Base-by-base conservation (phyloP, 2,113 vertebrate genomes). In the Spermophilus dauricus region DNA sequence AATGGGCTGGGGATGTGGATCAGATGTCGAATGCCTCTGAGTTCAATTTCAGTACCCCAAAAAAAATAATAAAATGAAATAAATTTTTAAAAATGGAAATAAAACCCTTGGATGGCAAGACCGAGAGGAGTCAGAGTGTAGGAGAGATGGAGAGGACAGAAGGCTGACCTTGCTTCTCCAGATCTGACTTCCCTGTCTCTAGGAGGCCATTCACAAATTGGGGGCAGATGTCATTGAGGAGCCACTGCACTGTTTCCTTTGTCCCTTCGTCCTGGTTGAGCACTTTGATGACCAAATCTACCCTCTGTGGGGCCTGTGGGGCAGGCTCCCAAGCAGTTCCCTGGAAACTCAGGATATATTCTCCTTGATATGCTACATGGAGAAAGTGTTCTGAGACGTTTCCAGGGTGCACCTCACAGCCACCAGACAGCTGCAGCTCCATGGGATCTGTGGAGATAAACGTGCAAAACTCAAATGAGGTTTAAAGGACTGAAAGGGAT, bases 141-240 rank as follows among this genome's bases (percentile, higher is more conserved):
- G 9, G 16, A 2, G 1, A 4, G 3, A 2, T 28, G 4, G 0
- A 1, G 2, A 45, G 12, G 30, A 20, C 4, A 14, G 51, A 32
- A 28, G 32, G 51, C 94, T 96, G 37, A 97, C 96, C 96, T 98
- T 97, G 94, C 34, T 88, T 92, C 77, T 97, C 91, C 42, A 97
- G 73, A 0, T 97, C 96, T 8, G 61, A 11, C 39, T 85, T 67
- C 9, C 96, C 97, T 0, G 13, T 75, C 14, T 97, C 85, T 0
- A 97, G 8, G 3, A 97, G 13, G 10, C 77, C 85, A 34, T 2
- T 45, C 89, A 37, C 3, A 10, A 88, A 8, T 0, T 67, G 18
- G 0, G 96, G 96, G 2, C 85, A 96, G 45, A 48, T 86, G 30
- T 91, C 37, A 3, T 12, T 34, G 17, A 97, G 67, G 16, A 97